Evolutionary conservation across 2,888 invertebrate genomes (phyloP).

Genomic region (Trissolcus brochymenae): DNA sequence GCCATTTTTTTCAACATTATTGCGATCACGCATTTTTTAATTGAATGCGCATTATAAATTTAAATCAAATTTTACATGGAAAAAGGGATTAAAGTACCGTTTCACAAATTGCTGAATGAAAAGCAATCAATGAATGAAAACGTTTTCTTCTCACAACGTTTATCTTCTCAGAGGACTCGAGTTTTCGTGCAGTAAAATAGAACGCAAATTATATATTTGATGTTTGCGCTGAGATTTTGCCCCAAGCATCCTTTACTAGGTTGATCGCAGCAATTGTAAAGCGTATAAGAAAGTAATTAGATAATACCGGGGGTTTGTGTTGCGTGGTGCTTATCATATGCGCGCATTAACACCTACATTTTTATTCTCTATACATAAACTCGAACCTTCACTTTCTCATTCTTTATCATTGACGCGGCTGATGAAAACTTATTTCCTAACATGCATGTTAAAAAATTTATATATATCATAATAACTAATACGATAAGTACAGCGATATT

Average conservation of each 20-base stretch:
- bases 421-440: conserved; percentile 38
- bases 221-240: conserved; percentile 29
- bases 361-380: conserved; percentile 30
- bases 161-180: conserved; percentile 9
- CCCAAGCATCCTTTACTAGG: conserved; percentile 30
- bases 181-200: conserved; percentile 20
- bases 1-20: no score
- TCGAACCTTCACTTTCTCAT: conserved; percentile 45
- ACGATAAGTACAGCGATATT: conserved; percentile 23
- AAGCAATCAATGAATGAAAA: conserved; percentile 19
- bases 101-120: conserved; percentile 28
- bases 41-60: no score
- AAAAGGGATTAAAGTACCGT: no score
- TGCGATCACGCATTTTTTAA: no score
- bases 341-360: conserved; percentile 53
- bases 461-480: conserved; percentile 51
- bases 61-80: no score
- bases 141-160: conserved; percentile 16
- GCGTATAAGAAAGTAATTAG: conserved; percentile 52
- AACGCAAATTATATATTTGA: conserved; percentile 34
- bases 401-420: conserved; percentile 38
- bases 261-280: conserved; percentile 42
- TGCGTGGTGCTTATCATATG: conserved; percentile 47
- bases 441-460: conserved; percentile 30
- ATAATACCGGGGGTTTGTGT: conserved; percentile 41